Evolutionary conservation across 2,888 invertebrate genomes (phyloP), one percentile per base, ranked within the genome.

Genomic region (Cordilura impudica): DNA sequence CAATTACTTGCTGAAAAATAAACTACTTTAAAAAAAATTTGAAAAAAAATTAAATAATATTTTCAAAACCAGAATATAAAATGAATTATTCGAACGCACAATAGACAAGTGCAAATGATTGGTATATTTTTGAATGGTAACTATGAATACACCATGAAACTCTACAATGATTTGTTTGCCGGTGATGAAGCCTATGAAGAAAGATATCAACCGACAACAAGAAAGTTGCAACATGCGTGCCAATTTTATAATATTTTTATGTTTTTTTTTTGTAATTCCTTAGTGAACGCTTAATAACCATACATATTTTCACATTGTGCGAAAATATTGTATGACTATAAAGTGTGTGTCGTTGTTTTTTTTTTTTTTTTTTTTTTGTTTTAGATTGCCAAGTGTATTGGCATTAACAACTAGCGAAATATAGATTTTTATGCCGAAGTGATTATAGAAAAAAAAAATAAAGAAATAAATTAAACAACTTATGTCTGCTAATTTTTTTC

Each of bases 191-290:
- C 43, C 66, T 66, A 71, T 79, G 71, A 71, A 74, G 78, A 79
- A 79, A 79, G 74, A 79, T 70, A 79, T 74, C 70, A 79, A 49
- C 78, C 73, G 61, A 72, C 71, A 49, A 51, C 71, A 79, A 71
- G 78, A 79, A 79, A 79, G 78, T 79, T 79, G 75, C 75, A 79
- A 79, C 75, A 79, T 79, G 78, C 78, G 75, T 71, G 75, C 71
- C 74, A 79, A 74, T 75, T 79, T 71, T 71, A 45, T 71, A 10
- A 54, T 66, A 53, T 71, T 60, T 12, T 63, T 70, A 14, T 31
- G 4, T 60, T 29, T 53, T 16, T 31, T 16, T 51, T 35, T 35
- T 23, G 21, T 31, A 6, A 43, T 47, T 31, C 31, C 12, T 45
- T 47, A 45, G 60, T 47, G 67, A 71, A 74, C 74, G 78, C 74